Evolutionary conservation across 2,888 invertebrate genomes (phyloP), one percentile per base, ranked within the genome.

Genomic region (Leistus spinibarbis): DNA sequence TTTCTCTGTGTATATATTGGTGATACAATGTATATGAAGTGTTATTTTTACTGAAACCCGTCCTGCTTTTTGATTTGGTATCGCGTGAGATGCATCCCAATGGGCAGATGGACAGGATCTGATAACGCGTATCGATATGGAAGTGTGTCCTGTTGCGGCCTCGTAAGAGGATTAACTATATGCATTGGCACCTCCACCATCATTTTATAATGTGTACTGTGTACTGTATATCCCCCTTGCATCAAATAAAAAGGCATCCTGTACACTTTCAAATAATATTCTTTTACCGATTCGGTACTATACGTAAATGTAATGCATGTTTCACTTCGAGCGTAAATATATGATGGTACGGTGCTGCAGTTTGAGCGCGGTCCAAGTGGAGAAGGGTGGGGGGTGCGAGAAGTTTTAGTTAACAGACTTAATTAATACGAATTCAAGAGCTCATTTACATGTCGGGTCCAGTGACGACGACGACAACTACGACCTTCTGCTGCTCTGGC

Each of bases 351-450:
- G 40, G 2, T 40, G 40, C 10, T 40, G 40, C 40, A 40, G 7
- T 40, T 40, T 40, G 40, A 40, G 10, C 10, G 10, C 2, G 40
- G 10, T 3, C 80, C 81, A 81, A 79, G 81, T 80, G 80, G 79
- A 79, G 79, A 79, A 78, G 24, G 63, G 75, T 10, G 69, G 62
- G 65, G 73, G 67, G 40, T 40, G 40, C 40, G 10, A 40, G 40
- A 40, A 40, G 40, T 40, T 57, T 69, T 69, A 75, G 75, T 75
- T 75, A 80, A 80, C 81, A 79, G 80, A 80, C 81, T 82, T 83
- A 83, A 83, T 83, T 83, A 83, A 83, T 83, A 82, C 81, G 82
- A 83, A 82, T 82, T 81, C 81, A 82, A 81, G 82, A 81, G 79
- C 82, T 81, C 80, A 83, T 83, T 83, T 83, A 79, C 83, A 82